phyloP scores from a whole-genome alignment of 1,140 invertebrate species.

The Elymnias hypermnestra region DNA sequence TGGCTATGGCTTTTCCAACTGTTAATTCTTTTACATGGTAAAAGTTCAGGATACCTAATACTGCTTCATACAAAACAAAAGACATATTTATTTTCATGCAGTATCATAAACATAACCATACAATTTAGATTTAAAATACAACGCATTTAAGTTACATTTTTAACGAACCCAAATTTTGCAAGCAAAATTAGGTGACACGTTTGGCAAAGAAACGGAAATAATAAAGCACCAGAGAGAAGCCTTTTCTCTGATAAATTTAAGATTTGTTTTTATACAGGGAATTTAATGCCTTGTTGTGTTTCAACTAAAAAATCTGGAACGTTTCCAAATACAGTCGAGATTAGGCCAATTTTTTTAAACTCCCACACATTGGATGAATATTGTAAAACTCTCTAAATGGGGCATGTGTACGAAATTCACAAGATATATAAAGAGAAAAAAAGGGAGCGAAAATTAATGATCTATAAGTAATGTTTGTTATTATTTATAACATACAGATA shows the following conservation, averaged over 20 bases:
- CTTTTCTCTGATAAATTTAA: conserved; percentile 1
- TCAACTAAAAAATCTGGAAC: conserved; percentile 2
- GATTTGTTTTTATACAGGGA: conserved; percentile 1
- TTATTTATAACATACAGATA: too few relatives aligned
- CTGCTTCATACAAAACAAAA: too few relatives aligned
- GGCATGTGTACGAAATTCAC: too few relatives aligned
- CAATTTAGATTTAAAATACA: neutral
- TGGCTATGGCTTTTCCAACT: too few relatives aligned
- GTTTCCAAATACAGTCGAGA: neutral
- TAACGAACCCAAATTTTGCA: neutral
- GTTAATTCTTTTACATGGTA: too few relatives aligned
- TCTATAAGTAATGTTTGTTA: too few relatives aligned
- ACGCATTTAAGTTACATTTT: neutral
- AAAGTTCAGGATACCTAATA: too few relatives aligned
- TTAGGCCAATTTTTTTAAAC: neutral
- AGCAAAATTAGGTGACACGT: conserved; percentile 1
- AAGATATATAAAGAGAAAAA: too few relatives aligned
- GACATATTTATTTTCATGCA: too few relatives aligned
- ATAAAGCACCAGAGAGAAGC: neutral
- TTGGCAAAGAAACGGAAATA: neutral
- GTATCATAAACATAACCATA: too few relatives aligned
- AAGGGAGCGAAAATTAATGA: too few relatives aligned
- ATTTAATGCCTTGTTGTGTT: conserved; percentile 1
- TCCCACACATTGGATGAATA: neutral
- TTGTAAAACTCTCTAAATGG: too few relatives aligned